A percentile compares a stretch with the other conserved stretches of the same genome.
These are phyloP conservation scores for Philhelius pedissequus DNA, from an alignment of 2,888 invertebrate genomes.

Conservation along the genomic window DNA sequence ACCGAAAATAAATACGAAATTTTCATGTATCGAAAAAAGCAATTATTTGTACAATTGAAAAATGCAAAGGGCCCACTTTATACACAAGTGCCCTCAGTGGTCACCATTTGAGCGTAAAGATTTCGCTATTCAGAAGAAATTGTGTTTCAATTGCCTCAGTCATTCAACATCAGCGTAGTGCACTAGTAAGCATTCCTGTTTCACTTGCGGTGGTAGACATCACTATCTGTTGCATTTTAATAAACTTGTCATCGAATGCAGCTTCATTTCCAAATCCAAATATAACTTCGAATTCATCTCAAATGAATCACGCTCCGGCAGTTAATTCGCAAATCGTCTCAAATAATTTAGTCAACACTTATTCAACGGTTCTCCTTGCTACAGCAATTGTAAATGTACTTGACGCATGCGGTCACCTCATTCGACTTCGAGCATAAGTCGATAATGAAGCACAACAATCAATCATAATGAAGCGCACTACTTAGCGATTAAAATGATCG, in stretches of 20 bases:
- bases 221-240: background rate
- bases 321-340: background rate
- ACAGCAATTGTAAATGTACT: background rate
- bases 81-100: slow-evolving; percentile 35
- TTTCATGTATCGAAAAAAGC: slow-evolving; percentile 30
- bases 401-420: background rate
- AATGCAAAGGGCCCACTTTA: slow-evolving; percentile 1
- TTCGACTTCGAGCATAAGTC: background rate
- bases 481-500: background rate
- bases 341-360: too few relatives aligned
- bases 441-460: background rate
- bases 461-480: background rate
- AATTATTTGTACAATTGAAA: slow-evolving; percentile 23
- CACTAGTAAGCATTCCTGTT: background rate
- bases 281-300: background rate
- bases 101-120: background rate
- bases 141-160: background rate
- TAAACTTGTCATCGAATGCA: too few relatives aligned
- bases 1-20: background rate
- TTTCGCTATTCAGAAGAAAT: background rate
- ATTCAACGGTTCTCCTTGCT: too few relatives aligned
- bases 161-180: background rate
- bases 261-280: background rate
- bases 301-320: background rate
- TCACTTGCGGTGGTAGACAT: background rate